Evolutionary conservation across 2,888 invertebrate species (phyloP), one percentile per base, ranked within the genome.

Genomic region (Calephelis perditalis): DNA sequence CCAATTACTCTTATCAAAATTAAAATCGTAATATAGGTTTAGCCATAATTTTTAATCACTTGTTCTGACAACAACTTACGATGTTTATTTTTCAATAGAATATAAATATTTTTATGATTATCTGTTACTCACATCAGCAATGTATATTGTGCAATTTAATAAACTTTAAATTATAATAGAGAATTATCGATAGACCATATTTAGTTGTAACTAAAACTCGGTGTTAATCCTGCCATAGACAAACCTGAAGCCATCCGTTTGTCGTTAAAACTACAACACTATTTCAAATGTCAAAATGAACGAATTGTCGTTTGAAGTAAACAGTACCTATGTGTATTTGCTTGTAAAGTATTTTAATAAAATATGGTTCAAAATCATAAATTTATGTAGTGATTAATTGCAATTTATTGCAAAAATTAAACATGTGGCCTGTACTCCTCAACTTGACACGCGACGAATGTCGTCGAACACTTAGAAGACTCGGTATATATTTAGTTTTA

Each of bases 401-500:
- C 81, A 81, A 77, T 75, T 64, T 76, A 72, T 72, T 73, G 66
- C 75, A 77, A 76, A 73, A 68, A 71, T 70, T 75, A 67, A 88
- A 81, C 75, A 91, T 91, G 91, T 91, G 91, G 95, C 96, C 96
- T 68, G 89, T 93, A 85, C 91, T 95, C 68, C 90, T 95, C 72
- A 96, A 97, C 90, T 94, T 97, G 94, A 95, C 95, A 74, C 94
- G 94, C 81, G 97, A 97, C 87, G 97, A 98, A 86, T 97, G 96
- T 86, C 94, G 95, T 84, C 94, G 96, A 78, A 94, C 95, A 90
- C 93, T 98, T 79, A 93, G 98, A 77, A 94, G 95, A 91, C 93
- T 97, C 78, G 96, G 96, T 96, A 93, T 88, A 88, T 81, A 85
- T 85, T 86, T 86, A 85, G 87, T 85, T 78, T 79, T 81, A 72